A percentile compares a stretch with the other conserved stretches of the same genome.
phyloP scores from a whole-genome alignment of 2,113 vertebrate species.

The Cervus canadensis region DNA sequence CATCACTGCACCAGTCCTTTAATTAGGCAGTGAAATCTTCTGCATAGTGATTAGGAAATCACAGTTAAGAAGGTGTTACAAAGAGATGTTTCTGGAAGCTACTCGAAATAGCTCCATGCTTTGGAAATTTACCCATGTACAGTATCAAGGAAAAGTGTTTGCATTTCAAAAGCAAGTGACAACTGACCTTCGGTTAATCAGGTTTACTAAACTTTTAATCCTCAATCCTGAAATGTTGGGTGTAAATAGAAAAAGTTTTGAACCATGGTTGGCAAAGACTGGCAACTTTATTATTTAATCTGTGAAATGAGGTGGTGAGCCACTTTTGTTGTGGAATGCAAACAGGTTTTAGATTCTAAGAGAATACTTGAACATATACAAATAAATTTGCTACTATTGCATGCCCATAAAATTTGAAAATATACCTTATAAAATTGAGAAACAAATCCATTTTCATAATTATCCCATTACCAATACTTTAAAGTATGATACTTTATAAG shows the following conservation, averaged over 20 bases:
- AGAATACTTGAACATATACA: conserved; percentile 28
- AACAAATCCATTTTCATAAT: not conserved
- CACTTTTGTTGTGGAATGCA: not conserved
- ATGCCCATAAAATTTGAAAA: conserved; percentile 23
- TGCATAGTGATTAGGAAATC: conserved; percentile 85
- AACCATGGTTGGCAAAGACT: not conserved
- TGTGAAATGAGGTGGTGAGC: conserved; percentile 11
- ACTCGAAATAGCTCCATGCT: conserved; percentile 76
- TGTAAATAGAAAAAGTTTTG: conserved; percentile 49
- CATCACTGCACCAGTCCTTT: conserved; percentile 83
- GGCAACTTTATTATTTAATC: not conserved
- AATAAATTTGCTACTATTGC: conserved; percentile 12
- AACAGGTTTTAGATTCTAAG: not conserved
- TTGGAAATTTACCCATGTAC: conserved; percentile 75
- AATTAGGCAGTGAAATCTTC: conserved; percentile 83
- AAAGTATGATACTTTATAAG: not conserved
- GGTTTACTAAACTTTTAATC: conserved; percentile 43
- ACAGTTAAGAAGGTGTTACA: conserved; percentile 81
- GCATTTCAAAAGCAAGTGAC: conserved; percentile 62
- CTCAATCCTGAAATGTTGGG: conserved; percentile 31
- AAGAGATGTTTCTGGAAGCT: conserved; percentile 78
- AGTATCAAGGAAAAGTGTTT: conserved; percentile 57
- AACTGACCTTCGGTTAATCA: conserved; percentile 62
- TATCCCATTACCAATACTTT: not conserved
- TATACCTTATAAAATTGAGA: not conserved